Evolutionary conservation across 2,888 invertebrate genomes (phyloP), one percentile per base, ranked within the genome.

Genomic region (Podotricha telesiphe): DNA sequence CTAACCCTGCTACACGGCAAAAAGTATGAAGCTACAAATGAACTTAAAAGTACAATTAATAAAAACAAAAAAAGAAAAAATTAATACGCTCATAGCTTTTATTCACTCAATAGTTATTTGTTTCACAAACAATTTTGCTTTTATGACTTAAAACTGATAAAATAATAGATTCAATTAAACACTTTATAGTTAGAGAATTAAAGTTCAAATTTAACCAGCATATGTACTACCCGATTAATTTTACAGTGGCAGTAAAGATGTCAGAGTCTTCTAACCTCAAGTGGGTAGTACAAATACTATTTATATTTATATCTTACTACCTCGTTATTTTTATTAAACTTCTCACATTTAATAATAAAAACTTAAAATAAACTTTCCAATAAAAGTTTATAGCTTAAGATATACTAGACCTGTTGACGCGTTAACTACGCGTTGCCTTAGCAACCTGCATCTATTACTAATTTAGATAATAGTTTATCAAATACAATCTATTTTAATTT

Each of bases 211-310:
- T 70, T 19, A 37, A 3, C 5, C 34, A 13, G 15, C 11, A 37
- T n/a, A 15, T 17, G 19, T 10, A 51, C 28, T 47, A 51, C 50
- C 50, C 17, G 42, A 66, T 71, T 48, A 69, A 64, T 71, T 71
- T 71, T 65, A 71, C 68, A 42, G 48, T 50, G 40, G 59, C 55
- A 56, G 59, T 71, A 67, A 71, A 71, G 64, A 71, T 63, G 69
- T 71, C 67, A 51, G 51, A 50, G 22, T 50, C 58, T 34, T 59
- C 45, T 51, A 65, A 68, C 51, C 64, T 34, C 58, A 59, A 70
- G 70, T 70, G 71, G 70, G 67, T 65, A 70, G 70, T 61, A 65
- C 53, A 45, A n/a, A 71, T 58, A 65, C 63, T 68, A 71, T 71
- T 68, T 68, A 69, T 66, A 56, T 62, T 68, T 19, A 22, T 17